Percentiles rank a stretch among this genome's conserved stretches.
Conservation (phyloP, 2,797 vertebrate species). For the Darevskia mixta region DNA sequence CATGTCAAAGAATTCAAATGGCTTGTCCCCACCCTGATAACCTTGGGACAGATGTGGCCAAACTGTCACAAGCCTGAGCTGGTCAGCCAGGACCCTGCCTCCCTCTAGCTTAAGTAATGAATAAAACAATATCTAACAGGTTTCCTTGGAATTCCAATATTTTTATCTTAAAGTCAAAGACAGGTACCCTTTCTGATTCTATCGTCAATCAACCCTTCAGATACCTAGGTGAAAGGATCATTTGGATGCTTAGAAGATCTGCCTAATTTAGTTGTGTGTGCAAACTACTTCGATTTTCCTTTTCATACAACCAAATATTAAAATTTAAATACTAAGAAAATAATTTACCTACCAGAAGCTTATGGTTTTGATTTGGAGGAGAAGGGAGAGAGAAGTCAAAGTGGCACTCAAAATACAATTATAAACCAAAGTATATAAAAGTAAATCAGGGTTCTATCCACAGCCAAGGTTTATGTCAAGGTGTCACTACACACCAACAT, state of each 20-base stretch:
- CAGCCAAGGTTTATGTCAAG: not conserved
- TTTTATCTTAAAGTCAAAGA: not conserved
- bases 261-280: slow-evolving; percentile 16
- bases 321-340: not conserved
- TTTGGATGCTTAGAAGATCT: not conserved
- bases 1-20: not conserved
- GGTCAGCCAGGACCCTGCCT: not conserved
- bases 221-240: slow-evolving; percentile 44
- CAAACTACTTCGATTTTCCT: slow-evolving; percentile 26
- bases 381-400: not conserved
- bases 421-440: not conserved
- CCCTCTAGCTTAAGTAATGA: not conserved
- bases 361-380: not conserved
- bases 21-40: not conserved
- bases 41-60: not conserved
- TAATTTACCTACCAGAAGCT: not conserved
- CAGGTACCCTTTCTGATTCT: not conserved
- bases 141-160: not conserved
- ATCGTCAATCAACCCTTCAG: slow-evolving; percentile 6
- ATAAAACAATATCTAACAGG: not conserved
- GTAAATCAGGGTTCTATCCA: not conserved
- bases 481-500: not conserved
- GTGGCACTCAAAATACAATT: not conserved
- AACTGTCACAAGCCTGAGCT: not conserved
- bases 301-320: slow-evolving; percentile 17